Conservation (phyloP, 2,113 vertebrate species). For the Limnothrissa miodon region DNA sequence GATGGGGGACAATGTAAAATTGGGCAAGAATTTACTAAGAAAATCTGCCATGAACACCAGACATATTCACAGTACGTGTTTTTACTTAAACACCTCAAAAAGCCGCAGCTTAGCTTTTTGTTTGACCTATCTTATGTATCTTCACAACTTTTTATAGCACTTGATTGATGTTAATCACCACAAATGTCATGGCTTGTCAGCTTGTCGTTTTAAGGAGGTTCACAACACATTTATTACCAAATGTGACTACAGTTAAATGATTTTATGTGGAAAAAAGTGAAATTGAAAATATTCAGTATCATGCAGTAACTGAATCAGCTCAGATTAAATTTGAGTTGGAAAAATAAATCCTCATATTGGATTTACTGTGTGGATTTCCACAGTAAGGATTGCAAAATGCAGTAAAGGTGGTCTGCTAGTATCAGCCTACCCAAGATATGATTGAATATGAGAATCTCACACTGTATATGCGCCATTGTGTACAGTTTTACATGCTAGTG, state of each 20-base stretch:
- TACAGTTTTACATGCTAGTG: background rate
- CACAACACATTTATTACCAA: background rate
- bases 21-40: background rate
- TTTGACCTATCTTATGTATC: background rate
- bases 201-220: background rate
- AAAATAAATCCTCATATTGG: background rate
- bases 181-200: background rate
- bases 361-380: background rate
- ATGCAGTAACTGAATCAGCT: background rate
- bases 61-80: background rate
- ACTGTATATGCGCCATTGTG: background rate
- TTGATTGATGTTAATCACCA: background rate
- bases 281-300: background rate
- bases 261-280: no score
- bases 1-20: background rate
- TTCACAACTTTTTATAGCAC: background rate
- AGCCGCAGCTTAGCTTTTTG: background rate
- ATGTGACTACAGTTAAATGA: background rate
- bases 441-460: background rate
- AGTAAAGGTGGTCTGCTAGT: background rate
- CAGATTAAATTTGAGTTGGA: background rate
- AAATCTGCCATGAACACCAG: background rate
- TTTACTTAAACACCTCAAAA: background rate
- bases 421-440: background rate
- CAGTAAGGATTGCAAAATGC: background rate